A percentile compares a stretch with the other conserved stretches of the same genome.
Conservation (phyloP, 2,888 invertebrate species). For the Pachycephus smyrnensis region DNA sequence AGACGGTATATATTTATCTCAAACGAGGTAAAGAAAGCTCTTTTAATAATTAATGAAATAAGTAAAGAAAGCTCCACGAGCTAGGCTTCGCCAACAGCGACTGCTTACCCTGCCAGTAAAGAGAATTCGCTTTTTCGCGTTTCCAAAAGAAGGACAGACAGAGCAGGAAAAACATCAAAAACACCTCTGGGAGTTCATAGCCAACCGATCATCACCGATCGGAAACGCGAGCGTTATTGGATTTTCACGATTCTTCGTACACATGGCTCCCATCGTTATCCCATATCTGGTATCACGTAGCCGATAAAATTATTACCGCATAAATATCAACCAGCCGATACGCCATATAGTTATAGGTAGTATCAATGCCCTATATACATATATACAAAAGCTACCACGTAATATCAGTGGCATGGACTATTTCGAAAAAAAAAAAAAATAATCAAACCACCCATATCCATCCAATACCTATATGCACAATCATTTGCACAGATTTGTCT, state of each 20-base stretch:
- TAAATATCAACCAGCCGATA: neutral
- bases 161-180: neutral
- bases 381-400: no score
- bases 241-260: conserved; percentile 6
- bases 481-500: conserved; percentile 26
- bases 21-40: neutral
- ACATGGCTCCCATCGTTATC: neutral
- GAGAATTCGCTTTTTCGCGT: neutral
- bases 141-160: neutral
- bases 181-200: neutral
- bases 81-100: neutral
- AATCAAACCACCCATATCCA: no score
- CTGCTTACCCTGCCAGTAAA: neutral
- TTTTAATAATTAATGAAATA: no score
- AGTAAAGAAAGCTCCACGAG: neutral
- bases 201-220: neutral
- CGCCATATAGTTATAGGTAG: neutral
- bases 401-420: no score
- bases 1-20: neutral
- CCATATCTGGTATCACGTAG: neutral
- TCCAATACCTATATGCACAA: no score
- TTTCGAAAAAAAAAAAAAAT: no score
- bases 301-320: conserved; percentile 1
- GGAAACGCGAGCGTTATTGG: conserved; percentile 5
- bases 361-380: neutral